Conservation (phyloP, 2,113 vertebrate species). For the Equus quagga region DNA sequence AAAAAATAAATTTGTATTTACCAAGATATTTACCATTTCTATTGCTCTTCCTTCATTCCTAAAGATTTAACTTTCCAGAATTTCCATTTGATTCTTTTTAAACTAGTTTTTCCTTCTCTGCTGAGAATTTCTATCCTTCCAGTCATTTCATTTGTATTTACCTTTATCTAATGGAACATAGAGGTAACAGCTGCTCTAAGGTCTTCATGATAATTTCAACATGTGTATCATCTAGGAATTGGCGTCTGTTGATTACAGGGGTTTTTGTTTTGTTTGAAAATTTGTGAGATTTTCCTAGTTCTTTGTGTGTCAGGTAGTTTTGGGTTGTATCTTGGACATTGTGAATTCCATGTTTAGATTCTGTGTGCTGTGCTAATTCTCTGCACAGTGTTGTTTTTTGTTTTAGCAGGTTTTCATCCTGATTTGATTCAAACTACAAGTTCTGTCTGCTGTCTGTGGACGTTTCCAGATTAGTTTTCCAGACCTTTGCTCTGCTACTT, state of each 20-base stretch:
- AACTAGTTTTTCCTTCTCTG: too few species aligned
- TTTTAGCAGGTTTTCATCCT: neutral
- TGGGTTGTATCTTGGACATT: neutral
- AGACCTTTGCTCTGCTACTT: neutral
- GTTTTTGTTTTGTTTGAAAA: neutral
- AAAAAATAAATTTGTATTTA: conserved; percentile 27
- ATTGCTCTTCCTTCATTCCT: neutral
- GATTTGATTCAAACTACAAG: too few species aligned
- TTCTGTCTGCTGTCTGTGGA: neutral
- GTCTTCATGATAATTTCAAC: neutral
- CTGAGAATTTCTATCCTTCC: too few species aligned
- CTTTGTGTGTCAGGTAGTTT: neutral
- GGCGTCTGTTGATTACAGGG: neutral
- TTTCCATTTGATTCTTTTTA: too few species aligned
- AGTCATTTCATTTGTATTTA: neutral
- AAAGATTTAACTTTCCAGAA: neutral
- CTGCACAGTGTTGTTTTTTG: neutral
- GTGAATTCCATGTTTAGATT: neutral
- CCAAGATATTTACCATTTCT: neutral
- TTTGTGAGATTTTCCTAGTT: neutral
- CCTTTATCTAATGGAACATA: neutral
- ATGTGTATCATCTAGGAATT: neutral
- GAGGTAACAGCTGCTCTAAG: neutral
- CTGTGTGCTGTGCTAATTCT: neutral
- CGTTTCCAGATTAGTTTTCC: neutral